Base-by-base conservation (phyloP, 1,140 invertebrate genomes). In the Eufriesea mexicana region DNA sequence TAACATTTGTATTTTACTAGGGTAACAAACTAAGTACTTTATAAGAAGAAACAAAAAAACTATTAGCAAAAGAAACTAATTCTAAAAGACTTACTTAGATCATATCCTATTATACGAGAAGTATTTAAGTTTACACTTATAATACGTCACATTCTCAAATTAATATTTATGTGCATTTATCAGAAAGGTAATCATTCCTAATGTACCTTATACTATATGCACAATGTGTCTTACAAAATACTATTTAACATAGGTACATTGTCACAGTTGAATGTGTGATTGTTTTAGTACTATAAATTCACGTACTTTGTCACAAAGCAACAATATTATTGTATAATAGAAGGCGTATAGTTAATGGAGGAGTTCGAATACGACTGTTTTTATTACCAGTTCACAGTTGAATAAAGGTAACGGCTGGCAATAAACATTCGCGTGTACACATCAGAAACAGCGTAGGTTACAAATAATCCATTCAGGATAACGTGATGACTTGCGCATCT, bases 381-480 rank as follows among this genome's bases (percentile, higher is more conserved):
- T 25, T 12, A 28, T 8, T 74, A 73, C 14, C 14, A 20, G 10
- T 55, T 57, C 28, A 67, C 25, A n/a, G 10, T 47, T 20, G n/a
- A 14, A 18, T 81, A 47, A 14, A 54, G 49, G 7, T 16, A 35
- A 18, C 25, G 25, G 14, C 9, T 25, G 61, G 23, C 51, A 42
- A 20, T 51, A 51, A 79, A 51, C 28, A 51, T 55, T 51, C 20
- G 18, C 35, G 23, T n/a, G 8, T 81, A 66, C 28, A 55, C 20
- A 23, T 25, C 20, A 45, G 10, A 10, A 47, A 68, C n/a, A 47
- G 5, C 25, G 45, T 45, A 66, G 79, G 76, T 88, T 88, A 84
- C 80, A 88, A 88, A 86, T 84, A 81, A 86, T 88, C 73, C 84
- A 89, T 84, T 88, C 76, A 86, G 54, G 51, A 18, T 47, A 59